Conservation (phyloP, 2,113 vertebrate species). For the Halcyon malimbica region DNA sequence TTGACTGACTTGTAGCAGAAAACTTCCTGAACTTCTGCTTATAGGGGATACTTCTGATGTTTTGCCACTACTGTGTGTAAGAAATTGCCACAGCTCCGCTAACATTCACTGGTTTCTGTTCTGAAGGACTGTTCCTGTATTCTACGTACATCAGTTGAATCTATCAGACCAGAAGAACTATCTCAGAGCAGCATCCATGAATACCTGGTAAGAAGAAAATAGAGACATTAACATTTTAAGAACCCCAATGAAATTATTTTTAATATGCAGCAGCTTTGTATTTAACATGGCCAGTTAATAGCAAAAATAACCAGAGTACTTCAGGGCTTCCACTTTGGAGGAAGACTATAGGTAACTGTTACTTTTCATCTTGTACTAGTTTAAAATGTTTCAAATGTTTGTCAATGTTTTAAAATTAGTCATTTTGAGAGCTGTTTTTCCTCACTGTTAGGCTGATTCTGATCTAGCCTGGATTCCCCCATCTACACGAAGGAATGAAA, state of each 20-base stretch:
- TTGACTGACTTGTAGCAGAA: background rate
- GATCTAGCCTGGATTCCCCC: conserved; percentile 78
- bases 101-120: background rate
- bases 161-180: conserved; percentile 87
- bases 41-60: background rate
- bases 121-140: conserved; percentile 95
- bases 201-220: conserved; percentile 83
- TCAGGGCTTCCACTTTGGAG: background rate
- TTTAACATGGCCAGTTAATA: background rate
- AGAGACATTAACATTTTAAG: background rate
- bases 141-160: conserved; percentile 90
- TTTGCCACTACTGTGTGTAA: background rate
- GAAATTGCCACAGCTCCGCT: background rate
- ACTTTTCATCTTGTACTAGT: background rate
- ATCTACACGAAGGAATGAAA: conserved; percentile 74
- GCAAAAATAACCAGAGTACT: background rate
- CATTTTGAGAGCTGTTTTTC: conserved; percentile 10
- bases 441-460: conserved; percentile 78
- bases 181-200: conserved; percentile 86
- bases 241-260: too few relatives aligned
- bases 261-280: too few relatives aligned
- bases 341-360: background rate
- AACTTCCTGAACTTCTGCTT: background rate
- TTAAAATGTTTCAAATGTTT: background rate
- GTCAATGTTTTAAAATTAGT: background rate